phyloP scores from a whole-genome alignment of 2,888 invertebrate species.

The Altica lythri region DNA sequence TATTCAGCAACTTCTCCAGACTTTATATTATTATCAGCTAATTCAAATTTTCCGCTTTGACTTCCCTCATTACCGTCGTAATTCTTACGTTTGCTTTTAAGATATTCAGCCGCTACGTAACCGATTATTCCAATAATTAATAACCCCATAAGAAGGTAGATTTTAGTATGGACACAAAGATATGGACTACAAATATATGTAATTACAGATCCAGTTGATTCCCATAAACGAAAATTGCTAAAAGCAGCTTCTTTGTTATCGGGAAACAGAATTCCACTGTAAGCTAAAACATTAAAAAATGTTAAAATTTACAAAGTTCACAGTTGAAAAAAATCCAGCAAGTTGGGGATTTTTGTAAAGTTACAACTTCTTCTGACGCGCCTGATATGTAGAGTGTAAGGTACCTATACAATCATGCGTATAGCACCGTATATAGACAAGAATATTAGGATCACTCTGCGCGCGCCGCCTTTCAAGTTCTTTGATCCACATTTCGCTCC shows the following conservation, averaged over 20 bases:
- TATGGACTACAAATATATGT: constrained; percentile 81
- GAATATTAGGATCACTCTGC: too few species aligned
- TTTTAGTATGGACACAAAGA: constrained; percentile 73
- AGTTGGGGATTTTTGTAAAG: too few species aligned
- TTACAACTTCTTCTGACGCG: too few species aligned
- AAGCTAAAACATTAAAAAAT: constrained; percentile 65
- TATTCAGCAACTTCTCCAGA: constrained; percentile 50
- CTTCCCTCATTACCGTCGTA: constrained; percentile 49
- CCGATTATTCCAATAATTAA: constrained; percentile 75
- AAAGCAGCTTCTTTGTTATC: constrained; percentile 87
- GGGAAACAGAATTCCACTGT: constrained; percentile 85
- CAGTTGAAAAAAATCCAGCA: too few species aligned
- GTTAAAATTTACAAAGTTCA: too few species aligned
- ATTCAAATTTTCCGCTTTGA: constrained; percentile 52
- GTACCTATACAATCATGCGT: too few species aligned
- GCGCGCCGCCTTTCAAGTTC: too few species aligned
- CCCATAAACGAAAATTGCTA: constrained; percentile 92
- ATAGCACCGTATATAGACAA: too few species aligned
- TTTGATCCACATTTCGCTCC: too few species aligned
- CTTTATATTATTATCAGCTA: constrained; percentile 54
- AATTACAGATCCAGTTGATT: constrained; percentile 86
- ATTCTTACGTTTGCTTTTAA: constrained; percentile 56
- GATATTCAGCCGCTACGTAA: constrained; percentile 70
- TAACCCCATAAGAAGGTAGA: constrained; percentile 70
- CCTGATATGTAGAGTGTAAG: too few species aligned